A percentile compares a stretch with the other conserved stretches of the same genome.
Evolutionary conservation across 2,797 vertebrate species (phyloP).

Genomic region (Brachyrhaphis roseni): DNA sequence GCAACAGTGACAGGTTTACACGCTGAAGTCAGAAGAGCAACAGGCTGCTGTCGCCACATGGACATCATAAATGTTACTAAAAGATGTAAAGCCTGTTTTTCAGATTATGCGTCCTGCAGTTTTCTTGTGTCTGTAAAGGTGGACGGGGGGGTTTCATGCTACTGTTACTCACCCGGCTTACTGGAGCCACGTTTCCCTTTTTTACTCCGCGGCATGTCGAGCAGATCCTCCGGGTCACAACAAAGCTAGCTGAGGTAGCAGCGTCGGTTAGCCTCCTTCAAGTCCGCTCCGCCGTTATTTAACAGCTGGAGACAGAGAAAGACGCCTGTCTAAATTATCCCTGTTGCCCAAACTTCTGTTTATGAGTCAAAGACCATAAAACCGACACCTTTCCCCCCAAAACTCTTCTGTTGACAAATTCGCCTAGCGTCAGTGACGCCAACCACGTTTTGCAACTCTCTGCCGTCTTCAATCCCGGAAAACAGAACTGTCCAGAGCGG

Average conservation of each 20-base stretch:
- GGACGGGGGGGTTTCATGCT: neutral
- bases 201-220: conserved; percentile 81
- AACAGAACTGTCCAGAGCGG: conserved; percentile 5
- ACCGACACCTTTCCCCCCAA: neutral
- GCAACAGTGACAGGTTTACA: neutral
- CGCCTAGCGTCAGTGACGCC: conserved; percentile 25
- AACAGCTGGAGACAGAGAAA: conserved; percentile 17
- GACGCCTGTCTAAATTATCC: neutral
- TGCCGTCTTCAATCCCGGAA: conserved; percentile 13
- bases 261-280: conserved; percentile 32
- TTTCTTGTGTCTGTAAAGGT: neutral
- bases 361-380: neutral
- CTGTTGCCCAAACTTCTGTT: neutral
- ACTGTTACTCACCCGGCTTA: conserved; percentile 76
- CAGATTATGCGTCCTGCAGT: neutral
- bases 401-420: conserved; percentile 44
- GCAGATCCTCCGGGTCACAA: conserved; percentile 36
- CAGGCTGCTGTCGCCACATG: conserved; percentile 14
- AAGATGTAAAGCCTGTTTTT: neutral
- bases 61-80: neutral
- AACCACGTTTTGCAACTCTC: conserved; percentile 53
- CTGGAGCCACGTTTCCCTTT: conserved; percentile 82
- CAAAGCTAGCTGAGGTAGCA: conserved; percentile 45
- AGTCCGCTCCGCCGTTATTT: neutral
- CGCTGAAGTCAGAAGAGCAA: conserved; percentile 25